A percentile compares a stretch with the other conserved stretches of the same genome.
Evolutionary conservation across 1,140 invertebrate species (phyloP).

Genomic region (Formica exsecta): DNA sequence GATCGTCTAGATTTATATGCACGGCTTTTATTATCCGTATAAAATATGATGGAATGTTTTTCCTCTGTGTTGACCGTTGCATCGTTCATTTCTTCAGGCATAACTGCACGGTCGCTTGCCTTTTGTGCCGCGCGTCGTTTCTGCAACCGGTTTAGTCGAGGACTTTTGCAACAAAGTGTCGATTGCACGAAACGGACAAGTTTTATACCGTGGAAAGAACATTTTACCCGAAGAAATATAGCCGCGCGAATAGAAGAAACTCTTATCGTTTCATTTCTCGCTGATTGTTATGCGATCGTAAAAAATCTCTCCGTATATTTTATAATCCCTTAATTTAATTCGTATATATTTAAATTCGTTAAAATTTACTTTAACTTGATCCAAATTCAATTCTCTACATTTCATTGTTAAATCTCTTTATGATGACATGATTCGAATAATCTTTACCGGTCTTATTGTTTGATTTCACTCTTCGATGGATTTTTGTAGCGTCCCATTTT

Average conservation of each 20-base stretch:
- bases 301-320: background rate
- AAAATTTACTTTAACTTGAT: background rate
- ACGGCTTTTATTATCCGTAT: background rate
- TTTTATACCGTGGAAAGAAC: background rate
- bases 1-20: no score
- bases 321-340: background rate
- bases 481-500: background rate
- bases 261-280: background rate
- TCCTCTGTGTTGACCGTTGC: slow-evolving; percentile 8
- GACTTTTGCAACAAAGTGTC: slow-evolving; percentile 35
- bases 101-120: slow-evolving; percentile 38
- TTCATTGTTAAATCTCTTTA: background rate
- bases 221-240: background rate
- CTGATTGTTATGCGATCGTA: background rate
- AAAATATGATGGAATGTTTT: slow-evolving; percentile 22
- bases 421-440: background rate
- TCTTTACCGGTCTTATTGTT: background rate
- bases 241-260: background rate
- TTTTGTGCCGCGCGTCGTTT: slow-evolving; percentile 29
- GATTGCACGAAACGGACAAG: slow-evolving; percentile 7
- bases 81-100: slow-evolving; percentile 18
- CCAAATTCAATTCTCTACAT: background rate
- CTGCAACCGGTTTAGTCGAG: slow-evolving; percentile 45
- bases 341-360: background rate
- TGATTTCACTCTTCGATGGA: background rate